These are phyloP conservation scores for Neoaliturus tenellus DNA, from an alignment of 2,888 invertebrate genomes.

Conservation along the genomic window DNA sequence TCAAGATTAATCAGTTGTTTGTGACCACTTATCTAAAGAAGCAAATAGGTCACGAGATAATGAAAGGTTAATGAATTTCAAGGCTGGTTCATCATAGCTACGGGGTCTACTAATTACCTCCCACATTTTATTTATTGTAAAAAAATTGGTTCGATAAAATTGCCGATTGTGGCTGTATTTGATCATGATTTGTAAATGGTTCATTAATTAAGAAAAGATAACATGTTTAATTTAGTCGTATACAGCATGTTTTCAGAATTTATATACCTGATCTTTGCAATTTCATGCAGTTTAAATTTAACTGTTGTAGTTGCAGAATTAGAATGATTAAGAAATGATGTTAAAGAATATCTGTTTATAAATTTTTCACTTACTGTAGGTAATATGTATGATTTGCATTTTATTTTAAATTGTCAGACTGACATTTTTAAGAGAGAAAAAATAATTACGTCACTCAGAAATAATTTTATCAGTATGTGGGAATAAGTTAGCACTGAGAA, in stretches of 20 bases:
- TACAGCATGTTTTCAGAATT: neutral
- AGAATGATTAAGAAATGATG: no score
- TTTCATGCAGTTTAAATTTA: no score
- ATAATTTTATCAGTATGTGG: no score
- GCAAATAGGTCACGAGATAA: neutral
- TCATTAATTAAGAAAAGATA: neutral
- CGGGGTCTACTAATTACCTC: neutral
- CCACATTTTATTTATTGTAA: neutral
- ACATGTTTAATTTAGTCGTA: neutral
- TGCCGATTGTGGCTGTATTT: neutral
- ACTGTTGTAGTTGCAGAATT: no score
- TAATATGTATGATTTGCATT: no score
- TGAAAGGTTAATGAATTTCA: slow-evolving; percentile 12
- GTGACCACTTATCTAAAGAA: neutral
- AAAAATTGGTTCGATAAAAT: slow-evolving; percentile 19
- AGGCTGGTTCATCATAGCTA: slow-evolving; percentile 14
- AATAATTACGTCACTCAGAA: no score
- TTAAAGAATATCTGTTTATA: no score
- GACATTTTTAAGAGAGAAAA: no score
- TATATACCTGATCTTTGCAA: neutral
- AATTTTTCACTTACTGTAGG: no score
- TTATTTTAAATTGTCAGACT: no score
- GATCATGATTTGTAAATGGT: neutral
- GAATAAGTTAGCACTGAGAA: neutral
- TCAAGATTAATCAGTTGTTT: neutral